Conservation (phyloP, 2,888 invertebrate species). For the Andrena chrysosceles region DNA sequence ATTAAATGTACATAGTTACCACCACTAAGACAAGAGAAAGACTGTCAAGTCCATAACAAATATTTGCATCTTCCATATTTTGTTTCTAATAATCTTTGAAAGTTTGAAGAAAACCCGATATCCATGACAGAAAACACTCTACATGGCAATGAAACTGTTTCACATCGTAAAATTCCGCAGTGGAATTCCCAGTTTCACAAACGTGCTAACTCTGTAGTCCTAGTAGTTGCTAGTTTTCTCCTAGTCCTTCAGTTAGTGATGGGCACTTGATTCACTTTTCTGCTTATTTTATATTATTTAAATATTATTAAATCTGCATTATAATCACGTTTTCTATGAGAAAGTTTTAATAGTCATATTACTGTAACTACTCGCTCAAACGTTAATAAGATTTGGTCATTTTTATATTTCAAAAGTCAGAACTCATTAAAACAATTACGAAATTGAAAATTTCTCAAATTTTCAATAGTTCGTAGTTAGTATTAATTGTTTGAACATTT, state of each 20-base stretch:
- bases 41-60: not conserved
- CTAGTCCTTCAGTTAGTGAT: not conserved
- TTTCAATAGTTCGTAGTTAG: not conserved
- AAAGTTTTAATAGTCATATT: not conserved
- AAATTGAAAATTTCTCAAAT: not conserved
- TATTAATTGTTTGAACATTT: not conserved
- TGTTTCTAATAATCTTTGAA: not conserved
- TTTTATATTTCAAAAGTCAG: not conserved
- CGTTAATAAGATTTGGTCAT: not conserved
- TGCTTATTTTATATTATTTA: not conserved
- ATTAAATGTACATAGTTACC: not conserved
- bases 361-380: not conserved
- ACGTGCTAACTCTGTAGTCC: not conserved
- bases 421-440: slow-evolving; percentile 1
- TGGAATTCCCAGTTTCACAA: slow-evolving; percentile 11
- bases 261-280: slow-evolving; percentile 9
- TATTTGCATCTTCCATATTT: not conserved
- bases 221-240: not conserved
- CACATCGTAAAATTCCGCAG: slow-evolving; percentile 9
- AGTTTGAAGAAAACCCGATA: slow-evolving; percentile 15
- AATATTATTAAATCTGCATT: not conserved
- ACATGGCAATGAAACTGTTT: slow-evolving; percentile 17
- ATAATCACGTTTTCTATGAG: slow-evolving; percentile 4
- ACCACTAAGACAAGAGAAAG: not conserved
- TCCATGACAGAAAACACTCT: not conserved